Evolutionary conservation across 2,113 vertebrate genomes (phyloP), one percentile per base, ranked within the genome.

Genomic region (Megaceryle torquata): DNA sequence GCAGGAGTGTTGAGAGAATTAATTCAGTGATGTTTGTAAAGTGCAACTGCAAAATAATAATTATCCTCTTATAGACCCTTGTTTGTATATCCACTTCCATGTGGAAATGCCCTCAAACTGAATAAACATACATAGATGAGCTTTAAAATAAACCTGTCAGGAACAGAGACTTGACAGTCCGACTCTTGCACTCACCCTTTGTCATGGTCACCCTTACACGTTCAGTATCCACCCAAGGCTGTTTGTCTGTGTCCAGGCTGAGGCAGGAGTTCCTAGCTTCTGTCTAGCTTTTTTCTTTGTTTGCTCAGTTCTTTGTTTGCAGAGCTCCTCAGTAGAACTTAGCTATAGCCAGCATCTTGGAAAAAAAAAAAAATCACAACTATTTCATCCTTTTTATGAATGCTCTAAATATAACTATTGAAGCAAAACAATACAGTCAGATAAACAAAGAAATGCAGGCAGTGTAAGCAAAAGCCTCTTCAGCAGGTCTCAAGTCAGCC

Each of bases 381-480:
- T 61, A 75, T 85, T 95, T 92, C 13, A 11, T 87, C 71, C 92
- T 88, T 93, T 87, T 91, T 92, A 82, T 76, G 81, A 76, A 69
- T 51, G 86, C 81, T 95, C 93, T 95, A 97, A 97, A 95, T 95
- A 96, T 77, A 95, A 86, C 91, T 92, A 64, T 72, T 44, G 97
- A 91, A 96, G 93, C 84, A 96, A 96, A 97, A 95, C 95, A 95
- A 94, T 84, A 29, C 56, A 71, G 76, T 26, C 67, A 57, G 93
- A 82, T 94, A 95, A 92, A 97, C 95, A 97, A 95, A 97, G 92
- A 82, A 59, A 80, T 37, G 56, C 86, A 31, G 11, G 84, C 81
- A 31, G 51, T 35, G 76, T 51, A 86, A 93, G 97, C 94, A 91
- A 92, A 96, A 81, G 70, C 61, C 57, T 82, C 94, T 94, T 89